phyloP scores from a whole-genome alignment of 2,797 vertebrate species.

The Lacerta viridis region DNA sequence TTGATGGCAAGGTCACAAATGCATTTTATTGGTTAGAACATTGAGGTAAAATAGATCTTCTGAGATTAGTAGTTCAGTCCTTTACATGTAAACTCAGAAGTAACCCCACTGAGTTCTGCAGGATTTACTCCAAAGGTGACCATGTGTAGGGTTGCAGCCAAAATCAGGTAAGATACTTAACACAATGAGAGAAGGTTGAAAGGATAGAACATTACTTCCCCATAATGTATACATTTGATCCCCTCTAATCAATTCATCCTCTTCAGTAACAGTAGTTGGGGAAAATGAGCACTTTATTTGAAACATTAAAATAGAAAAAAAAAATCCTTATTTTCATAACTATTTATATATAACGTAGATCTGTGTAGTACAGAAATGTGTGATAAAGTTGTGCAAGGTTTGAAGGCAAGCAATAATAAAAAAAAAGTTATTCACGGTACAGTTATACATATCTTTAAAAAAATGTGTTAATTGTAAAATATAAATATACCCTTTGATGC shows the following conservation, averaged over 20 bases:
- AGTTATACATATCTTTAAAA: conserved; percentile 57
- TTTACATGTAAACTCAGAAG: no score
- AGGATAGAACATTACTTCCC: conserved; percentile 63
- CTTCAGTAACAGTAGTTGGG: conserved; percentile 69
- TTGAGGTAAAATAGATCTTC: conserved; percentile 60
- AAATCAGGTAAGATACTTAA: conserved; percentile 58
- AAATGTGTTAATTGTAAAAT: conserved; percentile 72
- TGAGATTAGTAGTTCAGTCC: conserved; percentile 43
- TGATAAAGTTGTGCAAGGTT: conserved; percentile 66
- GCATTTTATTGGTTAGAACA: conserved; percentile 71
- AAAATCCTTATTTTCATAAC: conserved; percentile 73
- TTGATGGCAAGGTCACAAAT: conserved; percentile 82
- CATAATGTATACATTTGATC: conserved; percentile 70
- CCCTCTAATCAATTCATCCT: conserved; percentile 61
- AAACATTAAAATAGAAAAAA: conserved; percentile 63
- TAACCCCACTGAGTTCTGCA: no score
- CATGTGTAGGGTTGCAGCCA: no score
- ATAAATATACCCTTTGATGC: conserved; percentile 56
- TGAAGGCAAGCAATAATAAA: conserved; percentile 80
- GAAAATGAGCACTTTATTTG: conserved; percentile 73
- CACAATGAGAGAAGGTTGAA: conserved; percentile 64
- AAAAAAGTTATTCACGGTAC: conserved; percentile 52
- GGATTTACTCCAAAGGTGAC: no score
- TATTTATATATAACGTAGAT: conserved; percentile 73
- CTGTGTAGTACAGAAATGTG: conserved; percentile 65